phyloP scores from a whole-genome alignment of 2,888 invertebrate species.

The Alitta virens region DNA sequence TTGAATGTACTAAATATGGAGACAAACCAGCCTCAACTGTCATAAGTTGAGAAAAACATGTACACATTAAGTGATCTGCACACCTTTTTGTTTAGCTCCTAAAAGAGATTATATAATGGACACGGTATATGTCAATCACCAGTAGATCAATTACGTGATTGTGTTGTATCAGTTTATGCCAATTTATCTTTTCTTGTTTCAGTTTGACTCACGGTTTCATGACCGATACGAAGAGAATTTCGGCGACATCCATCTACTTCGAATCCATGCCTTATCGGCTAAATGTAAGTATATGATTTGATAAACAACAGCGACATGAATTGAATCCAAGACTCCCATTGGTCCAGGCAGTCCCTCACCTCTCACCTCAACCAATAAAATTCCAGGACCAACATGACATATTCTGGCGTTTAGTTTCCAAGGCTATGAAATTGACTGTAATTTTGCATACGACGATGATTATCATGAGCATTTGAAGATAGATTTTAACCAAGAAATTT shows the following conservation, averaged over 20 bases:
- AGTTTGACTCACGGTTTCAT: constrained; percentile 69
- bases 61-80: not conserved
- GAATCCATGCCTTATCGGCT: constrained; percentile 98
- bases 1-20: too few species aligned
- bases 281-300: constrained; percentile 38
- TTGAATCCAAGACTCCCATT: too few species aligned
- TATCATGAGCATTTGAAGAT: too few species aligned
- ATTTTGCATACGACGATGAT: too few species aligned
- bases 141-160: not conserved
- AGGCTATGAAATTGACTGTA: too few species aligned
- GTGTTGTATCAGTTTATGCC: not conserved
- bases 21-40: not conserved
- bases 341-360: too few species aligned
- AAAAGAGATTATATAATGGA: not conserved
- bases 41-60: not conserved
- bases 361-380: too few species aligned
- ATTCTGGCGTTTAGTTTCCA: too few species aligned
- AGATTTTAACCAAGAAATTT: too few species aligned
- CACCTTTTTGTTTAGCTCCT: too few species aligned
- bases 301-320: too few species aligned
- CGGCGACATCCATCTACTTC: constrained; percentile 95
- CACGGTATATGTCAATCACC: not conserved
- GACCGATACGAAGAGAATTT: constrained; percentile 85
- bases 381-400: too few species aligned
- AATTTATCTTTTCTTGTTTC: constrained; percentile 15